These are phyloP conservation scores for Hesperia comma DNA, from an alignment of 2,888 invertebrate genomes.

Conservation along the genomic window DNA sequence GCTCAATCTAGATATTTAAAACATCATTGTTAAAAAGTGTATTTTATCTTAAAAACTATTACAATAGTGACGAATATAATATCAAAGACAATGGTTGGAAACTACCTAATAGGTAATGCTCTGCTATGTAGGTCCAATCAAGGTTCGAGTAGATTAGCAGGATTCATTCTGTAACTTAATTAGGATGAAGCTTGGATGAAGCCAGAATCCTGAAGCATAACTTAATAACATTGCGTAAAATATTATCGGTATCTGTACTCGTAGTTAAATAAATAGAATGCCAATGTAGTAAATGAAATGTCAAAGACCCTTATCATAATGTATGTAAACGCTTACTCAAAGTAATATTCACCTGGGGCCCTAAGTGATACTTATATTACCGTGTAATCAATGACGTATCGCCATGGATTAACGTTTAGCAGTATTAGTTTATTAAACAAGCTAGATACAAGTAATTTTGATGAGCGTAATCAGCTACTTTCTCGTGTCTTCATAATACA, in stretches of 20 bases:
- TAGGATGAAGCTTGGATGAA: background rate
- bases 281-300: conserved; percentile 30
- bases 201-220: background rate
- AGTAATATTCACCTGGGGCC: conserved; percentile 14
- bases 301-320: conserved; percentile 29
- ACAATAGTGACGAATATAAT: no score
- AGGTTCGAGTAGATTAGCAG: no score
- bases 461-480: background rate
- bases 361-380: conserved; percentile 1
- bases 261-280: conserved; percentile 16
- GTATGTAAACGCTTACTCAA: conserved; percentile 34
- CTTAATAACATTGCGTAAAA: background rate
- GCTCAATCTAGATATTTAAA: no score
- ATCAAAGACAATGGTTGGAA: no score
- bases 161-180: no score
- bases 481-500: background rate
- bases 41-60: no score
- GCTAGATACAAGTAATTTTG: background rate
- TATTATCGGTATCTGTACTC: background rate
- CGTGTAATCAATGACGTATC: conserved; percentile 20
- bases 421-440: conserved; percentile 8
- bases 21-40: no score
- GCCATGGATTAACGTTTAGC: conserved; percentile 8
- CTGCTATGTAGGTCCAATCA: no score
- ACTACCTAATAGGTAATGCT: no score